Percentiles rank a stretch among this genome's conserved stretches.
phyloP scores from a whole-genome alignment of 2,888 invertebrate species.

The Meandrusa payeni region DNA sequence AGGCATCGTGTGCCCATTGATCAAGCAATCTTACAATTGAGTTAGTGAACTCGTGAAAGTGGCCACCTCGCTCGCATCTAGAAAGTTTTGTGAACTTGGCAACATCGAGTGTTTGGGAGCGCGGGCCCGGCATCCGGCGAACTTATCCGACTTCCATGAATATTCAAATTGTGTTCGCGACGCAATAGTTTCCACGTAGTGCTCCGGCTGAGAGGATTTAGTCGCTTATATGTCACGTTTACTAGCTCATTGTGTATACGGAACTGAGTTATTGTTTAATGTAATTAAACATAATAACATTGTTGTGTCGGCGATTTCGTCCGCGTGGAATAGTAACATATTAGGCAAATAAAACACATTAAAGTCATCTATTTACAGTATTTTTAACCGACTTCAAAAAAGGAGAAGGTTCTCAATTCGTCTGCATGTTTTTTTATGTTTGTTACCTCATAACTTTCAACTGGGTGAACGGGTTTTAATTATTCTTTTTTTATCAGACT shows the following conservation, averaged over 20 bases:
- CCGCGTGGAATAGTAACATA: too few relatives aligned
- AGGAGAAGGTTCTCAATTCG: too few relatives aligned
- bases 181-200: constrained; percentile 24
- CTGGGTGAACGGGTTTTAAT: too few relatives aligned
- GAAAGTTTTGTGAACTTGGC: constrained; percentile 6
- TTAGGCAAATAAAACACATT: too few relatives aligned
- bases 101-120: neutral
- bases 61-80: constrained; percentile 15
- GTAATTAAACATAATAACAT: too few relatives aligned
- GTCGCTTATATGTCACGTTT: neutral
- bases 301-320: too few relatives aligned
- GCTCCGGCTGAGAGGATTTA: constrained; percentile 11
- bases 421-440: too few relatives aligned
- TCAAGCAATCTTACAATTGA: constrained; percentile 6
- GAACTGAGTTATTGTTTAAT: neutral
- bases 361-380: too few relatives aligned
- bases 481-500: too few relatives aligned
- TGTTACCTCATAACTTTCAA: too few relatives aligned
- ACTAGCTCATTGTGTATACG: neutral
- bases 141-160: constrained; percentile 31
- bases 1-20: too few relatives aligned
- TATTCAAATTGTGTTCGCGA: constrained; percentile 29
- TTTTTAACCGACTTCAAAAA: too few relatives aligned
- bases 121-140: constrained; percentile 13
- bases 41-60: constrained; percentile 14